A percentile compares a stretch with the other conserved stretches of the same genome.
Evolutionary conservation across 2,113 vertebrate genomes (phyloP).

Genomic region (Pontoporia blainvillei): DNA sequence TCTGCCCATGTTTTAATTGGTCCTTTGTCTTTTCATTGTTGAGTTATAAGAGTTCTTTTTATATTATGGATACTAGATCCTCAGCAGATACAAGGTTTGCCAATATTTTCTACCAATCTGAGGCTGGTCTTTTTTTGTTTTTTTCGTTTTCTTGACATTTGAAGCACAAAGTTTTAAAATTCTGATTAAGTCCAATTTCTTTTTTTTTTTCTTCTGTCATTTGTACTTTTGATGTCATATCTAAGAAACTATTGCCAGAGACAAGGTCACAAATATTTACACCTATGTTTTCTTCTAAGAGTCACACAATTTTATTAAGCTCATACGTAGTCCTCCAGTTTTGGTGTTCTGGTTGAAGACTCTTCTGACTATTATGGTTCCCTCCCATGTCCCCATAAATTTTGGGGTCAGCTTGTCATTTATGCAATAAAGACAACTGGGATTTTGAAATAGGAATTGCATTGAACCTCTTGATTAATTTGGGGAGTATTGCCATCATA

Average conservation of each 20-base stretch:
- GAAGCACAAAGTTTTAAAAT: background rate
- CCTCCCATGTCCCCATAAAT: background rate
- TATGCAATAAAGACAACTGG: background rate
- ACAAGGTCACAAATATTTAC: background rate
- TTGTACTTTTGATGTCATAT: background rate
- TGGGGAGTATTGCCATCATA: background rate
- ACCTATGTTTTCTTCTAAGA: background rate
- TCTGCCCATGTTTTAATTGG: background rate
- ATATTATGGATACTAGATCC: background rate
- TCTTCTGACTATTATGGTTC: background rate
- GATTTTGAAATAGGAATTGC: background rate
- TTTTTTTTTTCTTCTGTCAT: background rate
- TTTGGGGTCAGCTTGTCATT: background rate
- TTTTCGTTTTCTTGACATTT: no score
- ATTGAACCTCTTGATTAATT: background rate
- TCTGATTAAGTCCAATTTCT: background rate
- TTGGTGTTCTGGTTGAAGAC: background rate
- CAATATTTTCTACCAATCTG: background rate
- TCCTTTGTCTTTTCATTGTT: background rate
- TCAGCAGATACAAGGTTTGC: background rate
- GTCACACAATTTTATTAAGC: background rate
- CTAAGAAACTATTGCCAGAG: background rate
- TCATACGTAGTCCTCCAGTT: background rate
- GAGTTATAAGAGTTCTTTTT: background rate
- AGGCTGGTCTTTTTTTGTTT: no score